These are phyloP conservation scores for Leptura quadrifasciata DNA, from an alignment of 2,888 invertebrate species.

Conservation along the genomic window DNA sequence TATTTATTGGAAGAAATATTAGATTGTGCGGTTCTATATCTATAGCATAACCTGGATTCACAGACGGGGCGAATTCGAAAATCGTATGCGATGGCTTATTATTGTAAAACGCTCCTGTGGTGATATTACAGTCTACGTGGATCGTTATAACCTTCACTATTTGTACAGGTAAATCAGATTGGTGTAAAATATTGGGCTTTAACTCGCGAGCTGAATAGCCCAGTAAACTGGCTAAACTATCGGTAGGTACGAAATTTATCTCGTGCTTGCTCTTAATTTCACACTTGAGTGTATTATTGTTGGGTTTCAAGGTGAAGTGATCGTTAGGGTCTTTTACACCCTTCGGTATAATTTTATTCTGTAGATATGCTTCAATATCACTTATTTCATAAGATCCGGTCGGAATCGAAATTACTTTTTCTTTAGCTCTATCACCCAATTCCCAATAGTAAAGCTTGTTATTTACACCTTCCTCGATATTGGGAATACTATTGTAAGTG, in stretches of 20 bases:
- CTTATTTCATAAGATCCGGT: slow-evolving; percentile 1
- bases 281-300: no score
- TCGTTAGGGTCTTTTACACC: background rate
- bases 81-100: slow-evolving; percentile 64
- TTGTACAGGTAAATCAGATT: slow-evolving; percentile 53
- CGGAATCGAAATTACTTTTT: background rate
- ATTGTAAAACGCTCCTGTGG: slow-evolving; percentile 63
- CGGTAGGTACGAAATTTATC: background rate
- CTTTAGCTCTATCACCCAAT: no score
- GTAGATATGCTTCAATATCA: background rate
- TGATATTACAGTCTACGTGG: slow-evolving; percentile 61
- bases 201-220: slow-evolving; percentile 11
- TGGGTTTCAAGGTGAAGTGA: background rate
- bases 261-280: background rate
- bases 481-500: background rate
- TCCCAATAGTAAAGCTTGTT: background rate
- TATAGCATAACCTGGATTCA: slow-evolving; percentile 5
- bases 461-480: background rate
- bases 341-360: background rate
- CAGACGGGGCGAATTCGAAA: no score
- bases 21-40: slow-evolving; percentile 60
- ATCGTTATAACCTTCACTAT: slow-evolving; percentile 55
- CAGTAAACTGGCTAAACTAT: background rate
- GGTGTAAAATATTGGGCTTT: slow-evolving; percentile 40
- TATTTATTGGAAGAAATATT: slow-evolving; percentile 64